Conservation (phyloP, 1,140 invertebrate species). For the Scaptomyza graminum region DNA sequence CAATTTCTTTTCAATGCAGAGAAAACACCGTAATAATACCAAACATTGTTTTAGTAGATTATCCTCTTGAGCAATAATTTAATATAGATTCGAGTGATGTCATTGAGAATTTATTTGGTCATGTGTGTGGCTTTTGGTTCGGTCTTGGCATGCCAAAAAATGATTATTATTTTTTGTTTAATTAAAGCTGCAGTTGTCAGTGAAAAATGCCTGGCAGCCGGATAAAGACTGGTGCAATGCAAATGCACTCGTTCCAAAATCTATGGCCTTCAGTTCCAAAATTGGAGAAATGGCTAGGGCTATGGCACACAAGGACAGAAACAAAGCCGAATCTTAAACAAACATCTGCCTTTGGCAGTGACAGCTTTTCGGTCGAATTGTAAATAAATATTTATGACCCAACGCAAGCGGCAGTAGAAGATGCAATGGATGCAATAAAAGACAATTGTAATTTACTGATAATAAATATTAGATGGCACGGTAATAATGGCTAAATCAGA, state of each 20-base stretch:
- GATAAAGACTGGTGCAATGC: too few relatives aligned
- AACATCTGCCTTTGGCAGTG: slow-evolving; percentile 61
- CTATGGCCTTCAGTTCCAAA: slow-evolving; percentile 30
- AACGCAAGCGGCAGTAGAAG: slow-evolving; percentile 41
- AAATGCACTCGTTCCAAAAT: background rate
- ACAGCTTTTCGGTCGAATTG: slow-evolving; percentile 68
- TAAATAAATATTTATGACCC: slow-evolving; percentile 79
- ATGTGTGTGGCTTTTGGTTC: background rate
- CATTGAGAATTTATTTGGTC: slow-evolving; percentile 16
- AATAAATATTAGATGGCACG: slow-evolving; percentile 75
- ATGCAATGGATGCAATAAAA: slow-evolving; percentile 60
- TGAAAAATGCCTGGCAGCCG: slow-evolving; percentile 62
- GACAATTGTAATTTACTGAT: slow-evolving; percentile 81
- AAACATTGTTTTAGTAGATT: background rate
- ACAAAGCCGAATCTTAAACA: slow-evolving; percentile 55
- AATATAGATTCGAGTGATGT: background rate
- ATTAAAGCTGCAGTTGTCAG: slow-evolving; percentile 79
- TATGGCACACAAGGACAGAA: slow-evolving; percentile 15
- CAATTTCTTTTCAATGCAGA: background rate
- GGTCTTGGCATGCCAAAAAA: slow-evolving; percentile 39
- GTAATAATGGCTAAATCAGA: slow-evolving; percentile 41
- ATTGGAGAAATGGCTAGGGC: slow-evolving; percentile 10
- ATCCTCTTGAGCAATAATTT: slow-evolving; percentile 24
- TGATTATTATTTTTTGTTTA: slow-evolving; percentile 68
- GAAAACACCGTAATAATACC: background rate